phyloP scores from a whole-genome alignment of 64 coral and sea anemone species.

The Platygyra sinensis region DNA sequence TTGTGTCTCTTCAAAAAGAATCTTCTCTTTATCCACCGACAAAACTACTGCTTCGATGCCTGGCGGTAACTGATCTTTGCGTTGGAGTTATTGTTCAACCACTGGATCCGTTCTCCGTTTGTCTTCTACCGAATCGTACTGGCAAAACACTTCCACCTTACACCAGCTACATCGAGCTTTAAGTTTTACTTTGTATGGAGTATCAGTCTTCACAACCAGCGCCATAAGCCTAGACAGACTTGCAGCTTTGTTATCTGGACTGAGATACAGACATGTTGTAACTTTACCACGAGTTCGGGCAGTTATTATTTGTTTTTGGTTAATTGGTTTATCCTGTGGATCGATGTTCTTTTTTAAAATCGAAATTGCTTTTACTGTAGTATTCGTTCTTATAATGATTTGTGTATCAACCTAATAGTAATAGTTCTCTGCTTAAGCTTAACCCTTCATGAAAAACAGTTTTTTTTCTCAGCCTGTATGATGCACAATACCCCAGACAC shows the following conservation, averaged over 20 bases:
- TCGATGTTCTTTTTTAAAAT: not conserved
- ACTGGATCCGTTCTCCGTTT: too few relatives aligned
- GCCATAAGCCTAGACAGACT: slow-evolving; percentile 10
- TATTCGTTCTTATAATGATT: not conserved
- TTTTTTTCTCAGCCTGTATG: too few relatives aligned
- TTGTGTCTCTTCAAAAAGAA: too few relatives aligned
- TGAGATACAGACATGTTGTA: not conserved
- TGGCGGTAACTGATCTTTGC: too few relatives aligned
- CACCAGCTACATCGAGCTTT: not conserved
- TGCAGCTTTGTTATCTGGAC: not conserved
- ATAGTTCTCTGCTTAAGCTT: too few relatives aligned
- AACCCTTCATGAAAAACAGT: too few relatives aligned
- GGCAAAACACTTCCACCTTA: not conserved
- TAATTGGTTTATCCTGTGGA: not conserved
- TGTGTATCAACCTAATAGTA: not conserved
- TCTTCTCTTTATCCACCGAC: too few relatives aligned
- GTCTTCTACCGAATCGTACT: not conserved
- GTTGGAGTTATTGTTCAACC: too few relatives aligned
- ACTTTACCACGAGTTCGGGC: not conserved
- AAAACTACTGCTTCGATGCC: too few relatives aligned
- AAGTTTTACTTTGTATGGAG: not conserved
- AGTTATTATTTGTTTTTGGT: not conserved
- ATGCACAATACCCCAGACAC: too few relatives aligned
- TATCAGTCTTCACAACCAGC: not conserved
- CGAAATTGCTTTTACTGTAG: not conserved